phyloP scores from a whole-genome alignment of 2,888 invertebrate genomes.

The Caenorhabditis auriculariae region DNA sequence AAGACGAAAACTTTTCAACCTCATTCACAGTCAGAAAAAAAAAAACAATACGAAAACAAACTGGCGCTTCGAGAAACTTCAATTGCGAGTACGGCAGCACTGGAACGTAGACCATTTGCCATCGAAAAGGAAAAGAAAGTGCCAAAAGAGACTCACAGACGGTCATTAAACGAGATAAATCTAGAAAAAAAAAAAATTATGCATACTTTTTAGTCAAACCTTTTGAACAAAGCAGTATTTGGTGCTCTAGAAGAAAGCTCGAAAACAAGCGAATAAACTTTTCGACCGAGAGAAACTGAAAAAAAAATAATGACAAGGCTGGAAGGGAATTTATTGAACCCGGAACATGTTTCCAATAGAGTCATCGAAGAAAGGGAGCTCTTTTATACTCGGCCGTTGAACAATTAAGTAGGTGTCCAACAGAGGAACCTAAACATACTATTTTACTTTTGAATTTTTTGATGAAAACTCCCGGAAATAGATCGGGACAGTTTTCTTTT shows the following conservation, averaged over 20 bases:
- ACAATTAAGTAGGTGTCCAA: conserved; percentile 47
- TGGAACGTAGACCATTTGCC: conserved; percentile 99
- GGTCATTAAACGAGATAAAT: conserved; percentile 91
- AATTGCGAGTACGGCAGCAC: conserved; percentile 83
- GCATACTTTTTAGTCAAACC: conserved; percentile 69
- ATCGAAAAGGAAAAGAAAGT: conserved; percentile 87
- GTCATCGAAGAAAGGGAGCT: conserved; percentile 92
- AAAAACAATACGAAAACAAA: background rate
- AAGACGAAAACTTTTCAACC: background rate
- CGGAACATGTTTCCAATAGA: conserved; percentile 81
- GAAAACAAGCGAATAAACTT: conserved; percentile 89
- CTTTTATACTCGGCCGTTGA: conserved; percentile 68
- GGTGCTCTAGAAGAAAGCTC: conserved; percentile 92
- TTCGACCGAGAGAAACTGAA: conserved; percentile 82
- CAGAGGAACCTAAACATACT: conserved; percentile 29
- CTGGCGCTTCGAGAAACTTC: conserved; percentile 91
- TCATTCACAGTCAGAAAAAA: background rate
- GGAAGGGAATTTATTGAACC: conserved; percentile 3
- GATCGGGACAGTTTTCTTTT: too few relatives aligned
- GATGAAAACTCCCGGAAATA: too few relatives aligned
- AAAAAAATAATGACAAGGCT: background rate
- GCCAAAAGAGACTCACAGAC: conserved; percentile 90
- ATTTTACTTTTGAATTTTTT: conserved; percentile 30
- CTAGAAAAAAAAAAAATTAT: conserved; percentile 66
- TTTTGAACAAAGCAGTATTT: conserved; percentile 87